These are phyloP conservation scores for Megastigmus dorsalis DNA, from an alignment of 2,888 invertebrate species.

Conservation along the genomic window DNA sequence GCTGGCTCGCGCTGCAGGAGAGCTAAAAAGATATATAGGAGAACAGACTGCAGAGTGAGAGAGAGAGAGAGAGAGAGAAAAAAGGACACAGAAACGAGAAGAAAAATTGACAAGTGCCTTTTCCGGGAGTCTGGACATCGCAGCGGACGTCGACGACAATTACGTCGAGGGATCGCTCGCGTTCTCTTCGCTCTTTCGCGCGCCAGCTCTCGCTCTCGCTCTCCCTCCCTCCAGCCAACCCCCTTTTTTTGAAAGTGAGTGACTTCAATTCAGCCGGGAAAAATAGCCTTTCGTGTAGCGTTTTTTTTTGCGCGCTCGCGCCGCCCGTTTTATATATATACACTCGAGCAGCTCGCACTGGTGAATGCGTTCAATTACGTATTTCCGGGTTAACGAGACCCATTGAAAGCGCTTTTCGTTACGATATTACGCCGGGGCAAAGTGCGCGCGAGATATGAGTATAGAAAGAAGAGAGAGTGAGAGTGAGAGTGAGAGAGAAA, in stretches of 20 bases:
- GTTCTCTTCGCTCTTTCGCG: neutral
- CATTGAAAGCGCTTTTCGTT: constrained; percentile 52
- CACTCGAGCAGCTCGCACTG: neutral
- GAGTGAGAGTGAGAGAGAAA: neutral
- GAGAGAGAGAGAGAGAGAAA: too few relatives aligned
- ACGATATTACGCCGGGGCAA: constrained; percentile 31
- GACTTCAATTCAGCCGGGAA: constrained; percentile 34
- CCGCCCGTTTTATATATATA: constrained; percentile 18
- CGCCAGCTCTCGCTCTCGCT: neutral
- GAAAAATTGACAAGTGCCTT: constrained; percentile 24
- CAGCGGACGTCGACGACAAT: constrained; percentile 23
- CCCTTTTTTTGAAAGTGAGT: constrained; percentile 16
- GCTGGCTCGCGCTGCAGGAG: too few relatives aligned
- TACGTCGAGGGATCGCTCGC: constrained; percentile 8
- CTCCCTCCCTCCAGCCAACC: too few relatives aligned
- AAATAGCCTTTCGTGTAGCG: constrained; percentile 38
- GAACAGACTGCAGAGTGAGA: too few relatives aligned
- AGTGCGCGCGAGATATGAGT: constrained; percentile 30
- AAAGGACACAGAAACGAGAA: too few relatives aligned
- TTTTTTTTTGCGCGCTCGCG: constrained; percentile 25
- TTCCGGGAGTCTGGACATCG: neutral
- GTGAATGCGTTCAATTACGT: constrained; percentile 53
- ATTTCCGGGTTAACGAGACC: constrained; percentile 54
- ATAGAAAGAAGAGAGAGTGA: neutral
- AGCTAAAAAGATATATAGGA: too few relatives aligned